phyloP scores from a whole-genome alignment of 2,113 vertebrate species.

The Neotoma lepida region DNA sequence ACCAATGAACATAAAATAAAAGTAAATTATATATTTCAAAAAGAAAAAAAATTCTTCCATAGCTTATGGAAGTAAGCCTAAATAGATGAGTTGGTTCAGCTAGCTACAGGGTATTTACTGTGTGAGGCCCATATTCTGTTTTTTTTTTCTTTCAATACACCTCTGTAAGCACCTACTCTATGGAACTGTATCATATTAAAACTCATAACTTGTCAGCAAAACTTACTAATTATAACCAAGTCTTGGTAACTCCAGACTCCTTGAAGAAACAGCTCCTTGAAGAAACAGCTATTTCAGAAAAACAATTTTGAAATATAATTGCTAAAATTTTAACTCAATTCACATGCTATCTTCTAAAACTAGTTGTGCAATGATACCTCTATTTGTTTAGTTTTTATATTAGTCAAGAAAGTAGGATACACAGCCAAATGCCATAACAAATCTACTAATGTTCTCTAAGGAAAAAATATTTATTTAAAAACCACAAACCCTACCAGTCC shows the following conservation, averaged over 20 bases:
- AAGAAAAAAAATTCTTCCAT: constrained; percentile 79
- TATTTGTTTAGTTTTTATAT: constrained; percentile 55
- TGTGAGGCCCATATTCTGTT: constrained; percentile 53
- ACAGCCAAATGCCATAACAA: constrained; percentile 48
- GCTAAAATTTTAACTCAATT: constrained; percentile 65
- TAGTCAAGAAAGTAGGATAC: constrained; percentile 31
- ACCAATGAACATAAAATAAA: not conserved
- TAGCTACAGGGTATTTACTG: not conserved
- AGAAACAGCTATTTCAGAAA: constrained; percentile 66
- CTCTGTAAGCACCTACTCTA: constrained; percentile 37
- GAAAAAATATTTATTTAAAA: constrained; percentile 65
- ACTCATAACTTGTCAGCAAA: not conserved
- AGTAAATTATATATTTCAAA: not conserved
- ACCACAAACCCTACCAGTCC: constrained; percentile 41
- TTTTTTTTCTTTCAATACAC: constrained; percentile 24
- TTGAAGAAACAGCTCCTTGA: constrained; percentile 58
- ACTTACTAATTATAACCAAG: constrained; percentile 57
- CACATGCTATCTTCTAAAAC: constrained; percentile 59
- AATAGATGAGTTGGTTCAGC: constrained; percentile 74
- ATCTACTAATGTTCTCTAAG: constrained; percentile 33
- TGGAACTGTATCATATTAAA: constrained; percentile 12
- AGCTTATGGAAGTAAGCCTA: constrained; percentile 85
- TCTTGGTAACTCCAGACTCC: constrained; percentile 45
- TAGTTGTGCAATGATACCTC: constrained; percentile 19
- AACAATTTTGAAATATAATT: constrained; percentile 47